These are phyloP conservation scores for Gonioctena quinquepunctata DNA, from an alignment of 1,140 invertebrate genomes.

Conservation along the genomic window DNA sequence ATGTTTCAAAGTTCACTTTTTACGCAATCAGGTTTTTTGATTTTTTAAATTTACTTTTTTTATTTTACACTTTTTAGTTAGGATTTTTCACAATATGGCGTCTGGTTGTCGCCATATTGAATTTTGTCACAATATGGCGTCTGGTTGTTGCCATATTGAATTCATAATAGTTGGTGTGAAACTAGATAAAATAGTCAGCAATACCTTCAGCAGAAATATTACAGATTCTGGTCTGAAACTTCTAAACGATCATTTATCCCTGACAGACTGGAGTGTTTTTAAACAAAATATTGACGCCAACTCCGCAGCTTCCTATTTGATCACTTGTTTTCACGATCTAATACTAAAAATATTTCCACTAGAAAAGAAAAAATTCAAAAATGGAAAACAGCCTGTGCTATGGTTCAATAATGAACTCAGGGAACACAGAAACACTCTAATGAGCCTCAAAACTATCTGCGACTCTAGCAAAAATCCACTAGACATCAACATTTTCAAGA, in stretches of 20 bases:
- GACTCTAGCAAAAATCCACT: neutral
- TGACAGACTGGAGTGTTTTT: neutral
- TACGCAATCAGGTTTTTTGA: too few species aligned
- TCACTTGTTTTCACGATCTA: slow-evolving; percentile 27
- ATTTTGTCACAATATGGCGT: too few species aligned
- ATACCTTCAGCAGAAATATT: neutral
- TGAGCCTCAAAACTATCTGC: neutral
- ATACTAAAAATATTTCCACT: slow-evolving; percentile 1
- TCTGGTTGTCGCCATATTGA: too few species aligned
- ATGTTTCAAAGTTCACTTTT: too few species aligned
- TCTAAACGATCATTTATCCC: neutral
- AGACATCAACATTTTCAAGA: neutral
- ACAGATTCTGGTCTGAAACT: neutral
- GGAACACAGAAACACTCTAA: neutral
- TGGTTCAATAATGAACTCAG: neutral
- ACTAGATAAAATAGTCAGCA: neutral
- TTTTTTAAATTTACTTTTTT: too few species aligned
- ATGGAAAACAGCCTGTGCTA: neutral
- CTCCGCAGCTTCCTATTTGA: neutral
- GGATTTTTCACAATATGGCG: too few species aligned
- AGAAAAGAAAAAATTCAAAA: neutral
- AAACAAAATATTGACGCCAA: neutral
- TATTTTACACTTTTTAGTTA: too few species aligned
- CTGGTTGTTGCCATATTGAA: too few species aligned
- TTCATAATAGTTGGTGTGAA: neutral